Evolutionary conservation across 2,888 invertebrate species (phyloP).

Genomic region (Lasius platythorax): DNA sequence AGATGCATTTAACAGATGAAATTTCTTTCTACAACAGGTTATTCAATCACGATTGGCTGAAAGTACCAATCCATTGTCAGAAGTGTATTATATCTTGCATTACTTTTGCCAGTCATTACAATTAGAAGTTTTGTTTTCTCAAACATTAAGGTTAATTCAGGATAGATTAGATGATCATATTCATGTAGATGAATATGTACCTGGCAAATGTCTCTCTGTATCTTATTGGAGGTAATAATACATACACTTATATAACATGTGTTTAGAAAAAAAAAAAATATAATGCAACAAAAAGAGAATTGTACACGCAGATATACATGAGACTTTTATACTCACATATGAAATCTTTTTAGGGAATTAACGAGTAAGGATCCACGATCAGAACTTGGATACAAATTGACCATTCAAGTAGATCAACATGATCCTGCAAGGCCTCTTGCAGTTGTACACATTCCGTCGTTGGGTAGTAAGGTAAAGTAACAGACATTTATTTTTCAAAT

Average conservation of each 20-base stretch:
- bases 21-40: conserved; percentile 85
- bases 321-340: background rate
- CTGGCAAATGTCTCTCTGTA: conserved; percentile 95
- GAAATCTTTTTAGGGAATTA: conserved; percentile 86
- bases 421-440: conserved; percentile 92
- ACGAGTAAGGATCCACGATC: conserved; percentile 91
- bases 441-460: conserved; percentile 90
- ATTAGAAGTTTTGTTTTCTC: conserved; percentile 93
- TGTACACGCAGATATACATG: background rate
- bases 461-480: conserved; percentile 89
- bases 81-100: conserved; percentile 94
- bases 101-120: conserved; percentile 98
- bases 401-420: conserved; percentile 94
- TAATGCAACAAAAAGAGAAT: background rate
- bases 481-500: conserved; percentile 27
- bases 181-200: conserved; percentile 95
- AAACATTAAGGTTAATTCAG: conserved; percentile 94
- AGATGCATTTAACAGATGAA: conserved; percentile 13
- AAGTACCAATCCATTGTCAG: conserved; percentile 92
- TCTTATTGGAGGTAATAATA: conserved; percentile 96
- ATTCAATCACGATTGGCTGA: conserved; percentile 96
- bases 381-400: conserved; percentile 95
- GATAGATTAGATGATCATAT: conserved; percentile 96
- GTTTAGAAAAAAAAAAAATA: background rate
- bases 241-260: background rate